Base-by-base conservation (phyloP, 2,888 invertebrate genomes). In the Rosalia funebris region DNA sequence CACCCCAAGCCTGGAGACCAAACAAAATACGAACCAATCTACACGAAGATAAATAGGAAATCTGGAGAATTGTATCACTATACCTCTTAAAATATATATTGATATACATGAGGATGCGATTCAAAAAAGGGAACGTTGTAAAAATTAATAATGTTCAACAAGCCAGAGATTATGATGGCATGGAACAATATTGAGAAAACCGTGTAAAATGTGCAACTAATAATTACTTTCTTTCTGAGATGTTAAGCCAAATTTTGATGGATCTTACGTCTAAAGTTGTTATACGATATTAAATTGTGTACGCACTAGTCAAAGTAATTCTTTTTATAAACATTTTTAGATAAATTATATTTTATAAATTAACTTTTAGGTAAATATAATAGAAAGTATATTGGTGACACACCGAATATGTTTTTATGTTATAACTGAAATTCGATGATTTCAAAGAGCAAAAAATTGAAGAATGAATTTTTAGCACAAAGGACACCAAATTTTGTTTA, bases 31-130 rank as follows among this genome's bases (percentile, higher is more conserved):
- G 79, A 79, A 65, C 77, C 77, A 15, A 78, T 78, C 65, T 79
- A 78, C 55, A 78, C 78, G 1, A 77, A 77, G 53, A 74, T 78
- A 45, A 79, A 78, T 66, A 65, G 77, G 59, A 71, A 72, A 54
- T 75, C 78, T 11, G 79, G 78, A 34, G 75, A 76, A 63, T 66
- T 78, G 45, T 77, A 78, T 65, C 75, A 81, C 65, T 77, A 79
- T 62, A 77, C 74, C 52, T 76, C 78, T 59, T 79, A 77, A 74
- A 63, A 45, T 44, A 20, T 16, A 15, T 39, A 31, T 25, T 14
- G 12, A 14, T 31, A 41, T n/a, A 16, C n/a, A 34, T 36, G 34
- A n/a, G 34, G n/a, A n/a, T n/a, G 11, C 19, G 45, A 45, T 4
- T 37, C 3, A n/a, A 17, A 15, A 41, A 41, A n/a, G n/a, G n/a